Base-by-base conservation (phyloP, 2,113 vertebrate species). In the Cavia porcellus region DNA sequence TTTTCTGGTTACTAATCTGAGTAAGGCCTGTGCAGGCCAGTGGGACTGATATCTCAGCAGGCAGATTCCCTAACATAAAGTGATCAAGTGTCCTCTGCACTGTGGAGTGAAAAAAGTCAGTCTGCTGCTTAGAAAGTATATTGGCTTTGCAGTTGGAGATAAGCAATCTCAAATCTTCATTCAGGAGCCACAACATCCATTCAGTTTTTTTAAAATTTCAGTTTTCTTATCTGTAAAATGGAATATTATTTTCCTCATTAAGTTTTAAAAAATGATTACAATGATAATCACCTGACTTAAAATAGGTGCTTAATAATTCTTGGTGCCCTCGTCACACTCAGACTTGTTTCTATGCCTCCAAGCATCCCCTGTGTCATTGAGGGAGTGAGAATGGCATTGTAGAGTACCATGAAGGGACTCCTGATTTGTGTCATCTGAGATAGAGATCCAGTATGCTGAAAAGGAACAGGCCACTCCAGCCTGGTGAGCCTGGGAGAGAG, bases 211-310 rank as follows among this genome's bases (percentile, higher is more conserved):
- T 88, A 11, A 50, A 17, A 20, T 13, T 79, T 90, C 59, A 38
- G 25, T 81, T 90, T 95, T 94, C 77, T 92, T 82, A 55, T 62
- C 83, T 91, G 20, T 66, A 80, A 93, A 86, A 84, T 35, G 22
- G 30, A 24, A 47, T 88, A 85, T 86, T 72, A 87, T 55, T 30
- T 38, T 88, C 80, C 19, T 88, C 14, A 75, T 2, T 0, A 0
- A 74, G n/a, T 81, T 97, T 81, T 97, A 77, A 83, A 92, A 62
- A 82, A 7, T 32, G 42, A 83, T 74, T 94, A 86, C 91, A 92
- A 90, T 88, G 45, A 96, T 86, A 62, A 90, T 38, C 47, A 12
- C 88, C 79, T 89, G 45, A 62, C 10, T 81, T 91, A 89, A 90
- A 94, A 86, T 8, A 50, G 52, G 8, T 35, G 13, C 24, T 96